Evolutionary conservation across 2,797 vertebrate species (phyloP).

Genomic region (Picus viridis): DNA sequence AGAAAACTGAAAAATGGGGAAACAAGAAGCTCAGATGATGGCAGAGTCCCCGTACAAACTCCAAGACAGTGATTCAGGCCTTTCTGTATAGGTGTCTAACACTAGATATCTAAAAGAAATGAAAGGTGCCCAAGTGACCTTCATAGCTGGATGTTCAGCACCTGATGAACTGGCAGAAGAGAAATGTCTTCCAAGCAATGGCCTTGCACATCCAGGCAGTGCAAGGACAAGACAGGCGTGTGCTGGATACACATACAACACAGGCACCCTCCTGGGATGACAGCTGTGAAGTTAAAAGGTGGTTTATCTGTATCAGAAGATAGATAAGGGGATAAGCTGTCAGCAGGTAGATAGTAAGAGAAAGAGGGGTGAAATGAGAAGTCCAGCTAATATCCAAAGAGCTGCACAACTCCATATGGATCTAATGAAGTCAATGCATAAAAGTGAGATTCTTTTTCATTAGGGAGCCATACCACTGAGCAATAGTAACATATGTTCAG

Average conservation of each 20-base stretch:
- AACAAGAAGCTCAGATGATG: background rate
- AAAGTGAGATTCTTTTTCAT: slow-evolving; percentile 66
- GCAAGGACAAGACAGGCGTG: background rate
- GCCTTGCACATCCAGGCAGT: background rate
- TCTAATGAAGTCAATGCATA: slow-evolving; percentile 46
- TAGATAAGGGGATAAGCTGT: slow-evolving; percentile 20
- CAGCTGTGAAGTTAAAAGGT: background rate
- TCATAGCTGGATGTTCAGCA: background rate
- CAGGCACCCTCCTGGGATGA: slow-evolving; percentile 13
- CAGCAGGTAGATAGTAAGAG: background rate
- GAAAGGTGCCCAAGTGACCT: background rate
- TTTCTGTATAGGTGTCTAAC: background rate
- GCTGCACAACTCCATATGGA: slow-evolving; percentile 56
- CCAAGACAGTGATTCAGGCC: background rate
- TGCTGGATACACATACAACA: background rate
- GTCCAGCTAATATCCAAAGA: slow-evolving; percentile 48
- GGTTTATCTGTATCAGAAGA: slow-evolving; percentile 18
- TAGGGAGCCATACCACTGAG: slow-evolving; percentile 47
- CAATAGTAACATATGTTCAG: slow-evolving; percentile 59
- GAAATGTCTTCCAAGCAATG: background rate
- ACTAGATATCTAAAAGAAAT: background rate
- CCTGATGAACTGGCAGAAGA: background rate
- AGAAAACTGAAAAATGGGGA: background rate
- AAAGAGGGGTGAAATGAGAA: slow-evolving; percentile 11
- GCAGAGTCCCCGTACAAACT: background rate